A percentile compares a stretch with the other conserved stretches of the same genome.
These are phyloP conservation scores for Megaceryle alcyon DNA, from an alignment of 2,797 vertebrate species.

Conservation along the genomic window DNA sequence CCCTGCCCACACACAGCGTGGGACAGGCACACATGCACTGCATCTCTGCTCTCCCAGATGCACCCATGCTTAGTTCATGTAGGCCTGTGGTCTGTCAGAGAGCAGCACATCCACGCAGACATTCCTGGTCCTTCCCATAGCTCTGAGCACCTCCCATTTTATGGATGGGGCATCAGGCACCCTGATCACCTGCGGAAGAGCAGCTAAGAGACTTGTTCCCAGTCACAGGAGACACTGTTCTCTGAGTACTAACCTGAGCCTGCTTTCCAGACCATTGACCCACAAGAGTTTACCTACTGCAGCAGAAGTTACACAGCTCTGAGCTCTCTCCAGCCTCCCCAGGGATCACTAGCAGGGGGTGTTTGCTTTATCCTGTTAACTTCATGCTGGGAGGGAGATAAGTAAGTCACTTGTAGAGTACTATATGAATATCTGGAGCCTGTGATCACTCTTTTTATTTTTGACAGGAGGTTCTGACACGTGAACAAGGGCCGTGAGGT, in stretches of 20 bases:
- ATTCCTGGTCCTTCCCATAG: background rate
- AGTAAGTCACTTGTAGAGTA: background rate
- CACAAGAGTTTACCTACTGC: background rate
- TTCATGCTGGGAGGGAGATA: background rate
- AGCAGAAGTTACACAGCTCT: background rate
- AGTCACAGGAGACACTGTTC: background rate
- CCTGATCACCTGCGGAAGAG: background rate
- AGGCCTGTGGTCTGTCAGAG: background rate
- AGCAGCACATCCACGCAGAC: background rate
- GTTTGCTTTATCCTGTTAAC: background rate
- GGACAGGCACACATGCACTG: background rate
- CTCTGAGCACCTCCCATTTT: background rate
- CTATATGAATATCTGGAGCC: background rate
- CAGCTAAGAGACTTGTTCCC: background rate
- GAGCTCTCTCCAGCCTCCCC: background rate
- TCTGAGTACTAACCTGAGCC: background rate
- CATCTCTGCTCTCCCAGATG: background rate
- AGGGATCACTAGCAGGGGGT: background rate
- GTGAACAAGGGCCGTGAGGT: background rate
- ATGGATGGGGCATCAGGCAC: background rate
- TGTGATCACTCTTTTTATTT: background rate
- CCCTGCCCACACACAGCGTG: background rate
- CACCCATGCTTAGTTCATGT: background rate
- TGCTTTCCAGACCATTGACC: background rate
- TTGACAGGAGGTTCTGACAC: background rate